Conservation (phyloP, 2,888 invertebrate genomes). For the Bibio marci region DNA sequence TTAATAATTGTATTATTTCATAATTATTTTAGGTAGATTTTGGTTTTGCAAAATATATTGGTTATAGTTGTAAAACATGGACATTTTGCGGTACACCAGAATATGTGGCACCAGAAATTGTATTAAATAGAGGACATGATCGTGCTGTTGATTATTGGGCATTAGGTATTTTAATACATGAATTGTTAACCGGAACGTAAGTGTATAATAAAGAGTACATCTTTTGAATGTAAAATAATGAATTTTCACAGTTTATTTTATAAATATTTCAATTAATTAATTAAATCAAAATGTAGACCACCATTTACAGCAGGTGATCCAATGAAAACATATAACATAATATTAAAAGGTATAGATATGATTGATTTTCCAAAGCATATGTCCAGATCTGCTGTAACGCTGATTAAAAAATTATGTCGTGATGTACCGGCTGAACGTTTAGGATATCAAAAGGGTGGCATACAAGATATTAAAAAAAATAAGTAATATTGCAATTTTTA, state of each 20-base stretch:
- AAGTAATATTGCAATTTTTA: no score
- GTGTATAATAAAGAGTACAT: no score
- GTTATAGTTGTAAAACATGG: constrained; percentile 71
- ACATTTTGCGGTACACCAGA: constrained; percentile 96
- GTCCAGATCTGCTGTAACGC: constrained; percentile 56
- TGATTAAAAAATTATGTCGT: constrained; percentile 75
- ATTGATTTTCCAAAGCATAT: constrained; percentile 69
- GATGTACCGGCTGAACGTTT: constrained; percentile 75
- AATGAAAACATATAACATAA: constrained; percentile 89
- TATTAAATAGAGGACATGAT: constrained; percentile 58
- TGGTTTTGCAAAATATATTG: constrained; percentile 80
- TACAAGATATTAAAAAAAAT: constrained; percentile 70
- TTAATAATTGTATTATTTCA: no score
- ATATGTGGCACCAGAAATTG: constrained; percentile 79
- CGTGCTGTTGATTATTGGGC: constrained; percentile 93
- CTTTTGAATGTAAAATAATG: no score
- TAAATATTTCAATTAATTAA: constrained; percentile 26
- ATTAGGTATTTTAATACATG: constrained; percentile 73
- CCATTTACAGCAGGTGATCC: constrained; percentile 83
- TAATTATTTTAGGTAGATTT: constrained; percentile 66
- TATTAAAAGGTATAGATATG: constrained; percentile 79
- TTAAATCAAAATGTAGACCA: constrained; percentile 30
- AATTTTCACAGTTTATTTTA: no score
- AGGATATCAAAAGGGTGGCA: constrained; percentile 78
- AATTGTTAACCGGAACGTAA: constrained; percentile 70